phyloP scores from a whole-genome alignment of 2,888 invertebrate species.

The Aproaerema taeniolella region DNA sequence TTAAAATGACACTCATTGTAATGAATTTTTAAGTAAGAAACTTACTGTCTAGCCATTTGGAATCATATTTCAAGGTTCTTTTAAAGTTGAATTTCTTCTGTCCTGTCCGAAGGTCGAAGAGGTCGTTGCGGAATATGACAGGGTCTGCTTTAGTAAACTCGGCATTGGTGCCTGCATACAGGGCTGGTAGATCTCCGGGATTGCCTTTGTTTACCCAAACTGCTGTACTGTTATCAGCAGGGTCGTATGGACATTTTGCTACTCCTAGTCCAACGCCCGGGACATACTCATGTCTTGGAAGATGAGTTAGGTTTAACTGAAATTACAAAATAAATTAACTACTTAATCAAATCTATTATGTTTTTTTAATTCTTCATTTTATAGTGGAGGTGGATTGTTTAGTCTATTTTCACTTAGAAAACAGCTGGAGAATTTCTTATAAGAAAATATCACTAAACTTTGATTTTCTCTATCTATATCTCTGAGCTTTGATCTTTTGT shows the following conservation, averaged over 20 bases:
- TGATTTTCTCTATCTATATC: too few relatives aligned
- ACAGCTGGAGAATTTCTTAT: too few relatives aligned
- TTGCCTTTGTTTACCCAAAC: slow-evolving; percentile 84
- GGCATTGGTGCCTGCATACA: slow-evolving; percentile 85
- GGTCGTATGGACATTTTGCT: slow-evolving; percentile 85
- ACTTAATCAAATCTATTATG: not conserved
- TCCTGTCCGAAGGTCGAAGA: slow-evolving; percentile 78
- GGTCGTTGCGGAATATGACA: slow-evolving; percentile 83
- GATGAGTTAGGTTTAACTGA: slow-evolving; percentile 75
- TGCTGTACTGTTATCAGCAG: slow-evolving; percentile 85
- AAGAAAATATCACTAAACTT: too few relatives aligned
- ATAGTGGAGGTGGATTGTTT: too few relatives aligned
- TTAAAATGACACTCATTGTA: too few relatives aligned
- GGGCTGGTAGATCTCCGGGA: slow-evolving; percentile 79
- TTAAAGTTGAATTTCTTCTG: slow-evolving; percentile 80
- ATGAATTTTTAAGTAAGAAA: too few relatives aligned
- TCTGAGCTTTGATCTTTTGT: too few relatives aligned
- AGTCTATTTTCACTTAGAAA: too few relatives aligned
- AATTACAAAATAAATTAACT: too few relatives aligned
- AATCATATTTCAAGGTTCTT: slow-evolving; percentile 82
- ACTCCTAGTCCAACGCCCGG: slow-evolving; percentile 82
- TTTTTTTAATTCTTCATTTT: too few relatives aligned
- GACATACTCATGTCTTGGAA: slow-evolving; percentile 77
- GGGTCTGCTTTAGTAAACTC: slow-evolving; percentile 85
- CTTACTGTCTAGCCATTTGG: slow-evolving; percentile 86